Evolutionary conservation across 64 coral and sea anemone species (phyloP), one percentile per base, ranked within the genome.

Genomic region (Cladopsammia gracilis): DNA sequence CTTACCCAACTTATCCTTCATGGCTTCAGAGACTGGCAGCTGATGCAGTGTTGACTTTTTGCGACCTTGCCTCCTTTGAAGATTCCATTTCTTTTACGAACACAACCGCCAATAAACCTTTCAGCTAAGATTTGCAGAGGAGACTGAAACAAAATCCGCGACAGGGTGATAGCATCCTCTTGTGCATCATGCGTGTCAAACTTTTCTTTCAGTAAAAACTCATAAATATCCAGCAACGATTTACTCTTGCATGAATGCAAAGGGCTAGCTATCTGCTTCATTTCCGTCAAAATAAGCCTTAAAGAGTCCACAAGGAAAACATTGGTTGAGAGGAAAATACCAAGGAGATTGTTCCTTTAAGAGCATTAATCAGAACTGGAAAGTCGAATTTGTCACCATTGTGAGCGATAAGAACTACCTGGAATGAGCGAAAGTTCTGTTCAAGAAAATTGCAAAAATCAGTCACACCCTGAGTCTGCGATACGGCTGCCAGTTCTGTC

Each of bases 371-470:
- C 20, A 92, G 26, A n/a, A 89, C 26, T 5, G 56, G 72, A 19
- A 65, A 89, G 64, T 89, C 87, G 78, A 89, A 89, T 3, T 14
- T 6, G 20, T 89, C 16, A 1, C 73, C 87, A 69, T 89, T 85
- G 16, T 83, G 90, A 15, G 78, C 78, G 1, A 92, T 22, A 14
- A 92, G 5, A 15, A 92, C 79, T 4, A 82, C 14, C 9, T 46
- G 25, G 10, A 0, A 10, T 1, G 10, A n/a, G 47, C 19, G 14
- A 20, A 4, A 4, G 10, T 85, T 3, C 4, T 92, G 2, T 34
- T 54, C 25, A 3, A 92, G 8, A 47, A 64, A 86, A 69, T 22
- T 42, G 47, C 76, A 73, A 69, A 72, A 82, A 0, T 58, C 43
- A 12, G 58, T 83, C 11, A 56, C 42, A 50, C 75, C 46, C 20